Base-by-base conservation (phyloP, 2,113 vertebrate species). In the Bucco capensis region DNA sequence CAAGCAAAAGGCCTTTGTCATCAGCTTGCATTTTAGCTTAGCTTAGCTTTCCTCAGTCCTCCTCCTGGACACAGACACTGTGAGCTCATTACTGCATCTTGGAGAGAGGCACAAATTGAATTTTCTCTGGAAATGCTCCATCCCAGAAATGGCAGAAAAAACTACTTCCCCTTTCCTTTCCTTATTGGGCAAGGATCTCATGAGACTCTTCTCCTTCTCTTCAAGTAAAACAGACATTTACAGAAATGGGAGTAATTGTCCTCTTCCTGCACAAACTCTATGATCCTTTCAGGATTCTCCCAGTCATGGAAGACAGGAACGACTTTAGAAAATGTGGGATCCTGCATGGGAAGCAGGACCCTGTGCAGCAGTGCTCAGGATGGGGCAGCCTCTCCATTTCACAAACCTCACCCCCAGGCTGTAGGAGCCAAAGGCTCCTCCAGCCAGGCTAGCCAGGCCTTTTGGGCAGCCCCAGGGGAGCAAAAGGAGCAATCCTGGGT, bases 1-100 rank as follows among this genome's bases (percentile, higher is more conserved):
- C 89, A 92, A 66, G 58, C 24, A 84, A 58, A 94, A 88, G 61
- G 46, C 7, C 10, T 77, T 78, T 88, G 79, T 94, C 62, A 94
- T 14, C 65, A 71, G 12, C 31, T 46, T 72, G n/a, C 42, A 12
- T 71, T 66, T 76, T 25, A 42, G 24, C 54, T 82, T 30, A 37
- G n/a, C 58, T 89, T 71, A 46, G 66, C 57, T 53, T 50, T 69
- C 46, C 42, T 69, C 78, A 57, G 23, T n/a, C 37, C 46, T 93
- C 57, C 37, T 92, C 37, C 17, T 33, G 22, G 18, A 28, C 58
- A 46, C 12, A 42, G 83, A 37, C 67, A 46, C 70, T 75, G 2
- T 24, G 25, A 88, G 58, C 42, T 46, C 80, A 57, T 74, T 82
- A 6, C 74, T 80, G 61, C 53, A 16, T 61, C 60, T 76, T 82